Conservation (phyloP, 2,888 invertebrate genomes). For the Drosophila picticornis region DNA sequence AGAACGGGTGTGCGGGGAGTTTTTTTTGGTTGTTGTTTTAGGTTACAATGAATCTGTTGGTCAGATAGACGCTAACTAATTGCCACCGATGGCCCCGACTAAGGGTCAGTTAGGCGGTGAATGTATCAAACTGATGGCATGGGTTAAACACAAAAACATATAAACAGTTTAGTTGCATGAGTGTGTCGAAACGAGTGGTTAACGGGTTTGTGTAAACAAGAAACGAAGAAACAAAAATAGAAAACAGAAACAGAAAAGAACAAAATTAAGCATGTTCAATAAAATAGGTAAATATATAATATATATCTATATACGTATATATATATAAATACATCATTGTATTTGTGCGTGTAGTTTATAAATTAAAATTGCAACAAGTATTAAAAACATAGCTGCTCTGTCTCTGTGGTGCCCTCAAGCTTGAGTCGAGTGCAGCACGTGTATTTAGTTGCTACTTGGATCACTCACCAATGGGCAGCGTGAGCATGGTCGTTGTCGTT, state of each 20-base stretch:
- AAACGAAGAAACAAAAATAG: conserved; percentile 65
- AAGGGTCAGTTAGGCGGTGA: conserved; percentile 32
- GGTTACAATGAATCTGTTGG: conserved; percentile 74
- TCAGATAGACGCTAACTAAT: conserved; percentile 41
- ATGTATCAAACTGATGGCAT: conserved; percentile 52
- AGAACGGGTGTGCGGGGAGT: conserved; percentile 79
- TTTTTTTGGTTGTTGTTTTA: conserved; percentile 75
- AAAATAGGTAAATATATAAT: conserved; percentile 48
- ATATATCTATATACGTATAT: conserved; percentile 36
- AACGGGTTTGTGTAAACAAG: conserved; percentile 67
- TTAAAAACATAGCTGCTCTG: neutral
- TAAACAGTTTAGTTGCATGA: conserved; percentile 62
- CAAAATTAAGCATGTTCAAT: conserved; percentile 78
- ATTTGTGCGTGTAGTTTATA: conserved; percentile 12
- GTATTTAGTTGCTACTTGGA: conserved; percentile 4
- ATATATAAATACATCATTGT: conserved; percentile 16
- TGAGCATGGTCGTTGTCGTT: conserved; percentile 86
- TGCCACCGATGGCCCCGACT: conserved; percentile 19
- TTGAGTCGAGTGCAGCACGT: conserved; percentile 1
- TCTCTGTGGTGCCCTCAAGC: neutral
- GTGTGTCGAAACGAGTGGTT: conserved; percentile 66
- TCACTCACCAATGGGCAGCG: conserved; percentile 88
- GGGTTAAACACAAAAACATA: conserved; percentile 65
- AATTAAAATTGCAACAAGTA: conserved; percentile 17
- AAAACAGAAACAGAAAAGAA: conserved; percentile 76